Conservation (phyloP, 2,113 vertebrate species). For the Pungitius pungitius region DNA sequence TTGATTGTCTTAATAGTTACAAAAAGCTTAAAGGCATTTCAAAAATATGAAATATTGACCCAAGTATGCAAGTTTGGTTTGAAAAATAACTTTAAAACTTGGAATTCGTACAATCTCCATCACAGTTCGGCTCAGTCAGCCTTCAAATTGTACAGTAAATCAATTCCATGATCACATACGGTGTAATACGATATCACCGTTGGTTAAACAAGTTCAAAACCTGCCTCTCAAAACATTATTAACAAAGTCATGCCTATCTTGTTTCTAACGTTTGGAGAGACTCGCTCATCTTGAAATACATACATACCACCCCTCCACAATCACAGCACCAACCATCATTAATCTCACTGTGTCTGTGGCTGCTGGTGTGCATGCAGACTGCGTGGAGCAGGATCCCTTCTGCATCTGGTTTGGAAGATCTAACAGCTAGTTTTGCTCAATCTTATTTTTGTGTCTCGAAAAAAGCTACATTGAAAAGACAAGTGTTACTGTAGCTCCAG, state of each 20-base stretch:
- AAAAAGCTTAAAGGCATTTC: slow-evolving; percentile 43
- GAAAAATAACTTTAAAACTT: slow-evolving; percentile 33
- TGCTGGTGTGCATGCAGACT: slow-evolving; percentile 32
- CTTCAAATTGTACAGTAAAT: slow-evolving; percentile 25
- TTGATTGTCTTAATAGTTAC: slow-evolving; percentile 40
- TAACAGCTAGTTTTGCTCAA: slow-evolving; percentile 4
- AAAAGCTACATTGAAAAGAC: slow-evolving; percentile 5
- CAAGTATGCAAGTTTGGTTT: slow-evolving; percentile 18
- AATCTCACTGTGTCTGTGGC: not conserved
- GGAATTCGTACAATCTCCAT: slow-evolving; percentile 22
- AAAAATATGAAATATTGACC: slow-evolving; percentile 48
- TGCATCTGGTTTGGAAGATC: slow-evolving; percentile 17
- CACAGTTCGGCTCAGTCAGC: slow-evolving; percentile 28
- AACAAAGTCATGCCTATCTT: slow-evolving; percentile 24
- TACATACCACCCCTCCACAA: not conserved
- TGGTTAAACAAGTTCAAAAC: slow-evolving; percentile 10
- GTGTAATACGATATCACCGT: slow-evolving; percentile 30
- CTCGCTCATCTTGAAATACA: slow-evolving; percentile 7
- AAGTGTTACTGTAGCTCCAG: slow-evolving; percentile 25
- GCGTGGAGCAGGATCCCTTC: not conserved
- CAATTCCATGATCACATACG: slow-evolving; percentile 24
- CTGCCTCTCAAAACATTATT: slow-evolving; percentile 6
- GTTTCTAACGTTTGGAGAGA: slow-evolving; percentile 23
- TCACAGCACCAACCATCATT: not conserved
- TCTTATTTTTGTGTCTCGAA: slow-evolving; percentile 12